Evolutionary conservation across 2,113 vertebrate species (phyloP).

Genomic region (Petrocephalus zakoni): DNA sequence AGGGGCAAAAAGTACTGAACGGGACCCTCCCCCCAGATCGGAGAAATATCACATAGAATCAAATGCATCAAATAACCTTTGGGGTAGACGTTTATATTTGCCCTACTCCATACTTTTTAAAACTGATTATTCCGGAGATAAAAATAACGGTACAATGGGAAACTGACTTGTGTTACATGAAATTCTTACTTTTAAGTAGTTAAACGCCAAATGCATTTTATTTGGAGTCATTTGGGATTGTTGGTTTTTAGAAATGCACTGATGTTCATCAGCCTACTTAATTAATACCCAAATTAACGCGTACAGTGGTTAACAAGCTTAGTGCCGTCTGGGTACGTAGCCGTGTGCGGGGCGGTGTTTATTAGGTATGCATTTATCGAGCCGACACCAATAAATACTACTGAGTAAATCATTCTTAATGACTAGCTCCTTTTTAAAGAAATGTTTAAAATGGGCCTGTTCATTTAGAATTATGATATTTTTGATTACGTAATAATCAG

Average conservation of each 20-base stretch:
- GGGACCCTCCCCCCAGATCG: background rate
- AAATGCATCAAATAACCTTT: background rate
- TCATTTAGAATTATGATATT: background rate
- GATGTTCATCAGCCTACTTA: background rate
- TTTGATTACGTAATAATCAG: background rate
- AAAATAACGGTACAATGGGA: background rate
- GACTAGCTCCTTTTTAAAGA: background rate
- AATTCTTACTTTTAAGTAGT: background rate
- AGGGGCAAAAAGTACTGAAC: background rate
- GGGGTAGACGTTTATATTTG: background rate
- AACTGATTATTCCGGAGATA: background rate
- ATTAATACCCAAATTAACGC: background rate
- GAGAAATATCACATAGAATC: background rate
- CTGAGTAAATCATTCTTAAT: background rate
- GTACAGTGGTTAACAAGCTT: background rate
- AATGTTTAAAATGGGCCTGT: background rate
- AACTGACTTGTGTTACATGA: background rate
- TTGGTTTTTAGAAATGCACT: background rate
- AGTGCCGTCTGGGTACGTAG: background rate
- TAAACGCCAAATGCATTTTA: background rate
- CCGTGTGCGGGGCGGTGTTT: background rate
- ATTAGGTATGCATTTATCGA: background rate
- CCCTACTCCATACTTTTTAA: background rate
- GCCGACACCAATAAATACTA: background rate
- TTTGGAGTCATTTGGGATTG: background rate